A percentile compares a stretch with the other conserved stretches of the same genome.
phyloP scores from a whole-genome alignment of 2,113 vertebrate species.

The Pygoscelis adeliae region DNA sequence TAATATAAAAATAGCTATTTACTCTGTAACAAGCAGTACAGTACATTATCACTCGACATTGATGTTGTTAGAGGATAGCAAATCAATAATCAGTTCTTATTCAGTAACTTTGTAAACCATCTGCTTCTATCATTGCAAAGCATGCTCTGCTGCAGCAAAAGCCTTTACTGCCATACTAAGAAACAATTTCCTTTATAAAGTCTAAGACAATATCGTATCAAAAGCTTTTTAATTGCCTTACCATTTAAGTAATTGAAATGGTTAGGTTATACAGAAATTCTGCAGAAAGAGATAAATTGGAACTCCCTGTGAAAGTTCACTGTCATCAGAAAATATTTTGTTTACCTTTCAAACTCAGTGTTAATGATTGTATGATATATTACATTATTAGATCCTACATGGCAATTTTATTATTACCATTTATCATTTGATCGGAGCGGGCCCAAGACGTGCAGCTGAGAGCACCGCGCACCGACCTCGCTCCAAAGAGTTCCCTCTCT shows the following conservation, averaged over 20 bases:
- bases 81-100: conserved; percentile 77
- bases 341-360: background rate
- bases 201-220: background rate
- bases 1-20: conserved; percentile 77
- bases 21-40: conserved; percentile 69
- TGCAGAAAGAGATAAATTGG: background rate
- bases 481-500: background rate
- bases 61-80: conserved; percentile 67
- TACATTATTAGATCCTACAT: background rate
- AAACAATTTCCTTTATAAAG: conserved; percentile 19
- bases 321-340: background rate
- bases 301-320: background rate
- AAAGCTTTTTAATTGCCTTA: conserved; percentile 45
- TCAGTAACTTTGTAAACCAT: conserved; percentile 65
- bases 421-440: background rate
- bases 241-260: background rate
- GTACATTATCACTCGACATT: conserved; percentile 68
- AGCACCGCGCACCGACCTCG: rapidly evolving
- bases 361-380: background rate
- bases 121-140: conserved; percentile 60
- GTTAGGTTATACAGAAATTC: background rate
- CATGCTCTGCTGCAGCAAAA: background rate
- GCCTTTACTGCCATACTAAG: background rate
- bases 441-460: background rate
- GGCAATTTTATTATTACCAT: background rate